Base-by-base conservation (phyloP, 2,888 invertebrate genomes). In the Netelia virgata region DNA sequence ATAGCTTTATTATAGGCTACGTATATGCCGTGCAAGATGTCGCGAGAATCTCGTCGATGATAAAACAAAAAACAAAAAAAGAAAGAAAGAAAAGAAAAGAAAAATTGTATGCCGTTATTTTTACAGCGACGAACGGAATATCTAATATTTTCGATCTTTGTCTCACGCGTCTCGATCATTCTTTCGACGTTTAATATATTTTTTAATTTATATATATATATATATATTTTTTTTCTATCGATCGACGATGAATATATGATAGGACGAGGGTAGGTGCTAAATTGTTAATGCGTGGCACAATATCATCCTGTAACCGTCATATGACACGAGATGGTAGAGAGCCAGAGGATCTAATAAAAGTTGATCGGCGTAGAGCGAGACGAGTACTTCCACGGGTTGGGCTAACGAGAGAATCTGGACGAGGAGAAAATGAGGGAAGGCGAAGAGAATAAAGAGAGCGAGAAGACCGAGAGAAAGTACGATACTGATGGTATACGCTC, bases 261-360 rank as follows among this genome's bases (percentile, higher is more conserved):
- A 36, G 5, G 36, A 36, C 5, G 6, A 36, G 36, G 1, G 18
- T n/a, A 55, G 16, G 1, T 57, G 1, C 57, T 1, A 57, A 1
- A 57, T 57, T 20, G 16, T 57, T 18, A 57, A 1, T 18, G 16
- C 10, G 57, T 57, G 1, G 9, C 18, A 16, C 16, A 9, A 57
- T 16, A 57, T 18, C 57, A 6, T 36, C 55, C 11, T n/a, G 55
- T 8, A 16, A 18, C 53, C n/a, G 14, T 5, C 6, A 53, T 28
- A 69, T 23, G 3, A 50, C 14, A 36, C 14, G 14, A 41, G 28
- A 53, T n/a, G 23, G 23, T 1, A 55, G 53, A 76, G 50, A 43
- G 18, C 16, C 41, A 36, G 18, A 55, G 87, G 87, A 88, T 90
- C 90, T 90, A 92, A 92, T 92, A 92, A 92, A 92, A 92, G 91